A percentile compares a stretch with the other conserved stretches of the same genome.
phyloP scores from a whole-genome alignment of 2,113 vertebrate species.

The Pundamilia nyererei region DNA sequence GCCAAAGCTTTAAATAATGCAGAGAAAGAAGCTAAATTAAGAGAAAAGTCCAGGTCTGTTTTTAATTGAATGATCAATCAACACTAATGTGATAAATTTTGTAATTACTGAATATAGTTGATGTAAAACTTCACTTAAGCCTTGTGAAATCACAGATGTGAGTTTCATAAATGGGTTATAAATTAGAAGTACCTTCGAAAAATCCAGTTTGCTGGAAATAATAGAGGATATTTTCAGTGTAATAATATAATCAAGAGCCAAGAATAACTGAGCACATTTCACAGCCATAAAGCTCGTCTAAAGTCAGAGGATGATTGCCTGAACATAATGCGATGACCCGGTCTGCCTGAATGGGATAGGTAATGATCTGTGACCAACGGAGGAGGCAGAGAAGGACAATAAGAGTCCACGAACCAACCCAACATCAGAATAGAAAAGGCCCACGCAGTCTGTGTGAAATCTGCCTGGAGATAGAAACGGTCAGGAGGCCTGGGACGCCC shows the following conservation, averaged over 20 bases:
- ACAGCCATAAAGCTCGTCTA: not conserved
- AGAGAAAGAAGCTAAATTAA: not conserved
- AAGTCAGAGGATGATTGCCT: not conserved
- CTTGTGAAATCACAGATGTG: not conserved
- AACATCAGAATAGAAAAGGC: not conserved
- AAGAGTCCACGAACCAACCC: not conserved
- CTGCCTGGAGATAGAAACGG: not conserved
- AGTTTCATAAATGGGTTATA: not conserved
- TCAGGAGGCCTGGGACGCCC: not conserved
- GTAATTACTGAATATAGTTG: not conserved
- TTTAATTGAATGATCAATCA: not conserved
- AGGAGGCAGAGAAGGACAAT: not conserved
- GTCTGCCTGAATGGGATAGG: not conserved
- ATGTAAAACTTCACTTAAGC: not conserved
- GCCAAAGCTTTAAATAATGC: not conserved
- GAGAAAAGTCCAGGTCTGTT: not conserved
- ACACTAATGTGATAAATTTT: not conserved
- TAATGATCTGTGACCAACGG: constrained; percentile 19
- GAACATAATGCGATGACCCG: not conserved
- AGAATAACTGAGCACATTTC: not conserved
- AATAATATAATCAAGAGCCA: not conserved
- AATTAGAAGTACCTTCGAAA: not conserved
- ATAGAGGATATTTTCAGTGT: not conserved
- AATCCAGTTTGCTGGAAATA: not conserved
- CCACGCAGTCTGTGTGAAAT: not conserved